These are phyloP conservation scores for Apeltes quadracus DNA, from an alignment of 2,113 vertebrate species.

Conservation along the genomic window DNA sequence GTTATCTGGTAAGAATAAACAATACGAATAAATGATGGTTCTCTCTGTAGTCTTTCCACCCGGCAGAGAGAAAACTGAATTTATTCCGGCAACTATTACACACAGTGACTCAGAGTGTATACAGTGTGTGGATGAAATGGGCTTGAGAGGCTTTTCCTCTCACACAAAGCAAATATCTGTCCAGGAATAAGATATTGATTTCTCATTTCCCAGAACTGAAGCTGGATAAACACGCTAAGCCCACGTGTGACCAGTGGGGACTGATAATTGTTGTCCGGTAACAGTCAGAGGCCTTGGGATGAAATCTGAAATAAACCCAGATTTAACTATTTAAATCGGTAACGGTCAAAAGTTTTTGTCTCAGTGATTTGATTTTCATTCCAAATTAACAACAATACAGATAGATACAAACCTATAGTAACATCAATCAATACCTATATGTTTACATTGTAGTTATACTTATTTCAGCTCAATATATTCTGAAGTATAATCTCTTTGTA, in stretches of 20 bases:
- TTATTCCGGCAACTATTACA: slow-evolving; percentile 69
- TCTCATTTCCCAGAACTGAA: slow-evolving; percentile 65
- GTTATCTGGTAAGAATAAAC: slow-evolving; percentile 51
- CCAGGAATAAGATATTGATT: slow-evolving; percentile 73
- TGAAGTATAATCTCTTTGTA: background rate
- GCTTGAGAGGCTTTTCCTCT: slow-evolving; percentile 61
- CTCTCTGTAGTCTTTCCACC: slow-evolving; percentile 34
- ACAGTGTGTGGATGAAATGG: slow-evolving; percentile 61
- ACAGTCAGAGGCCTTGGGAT: slow-evolving; percentile 21
- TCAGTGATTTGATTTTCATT: background rate
- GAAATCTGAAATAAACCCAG: slow-evolving; percentile 21
- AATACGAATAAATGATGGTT: slow-evolving; percentile 48
- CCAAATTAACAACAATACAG: background rate
- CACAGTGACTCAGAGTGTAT: slow-evolving; percentile 61
- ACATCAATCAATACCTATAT: too few species aligned
- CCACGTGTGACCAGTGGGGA: slow-evolving; percentile 35
- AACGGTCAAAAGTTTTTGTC: background rate
- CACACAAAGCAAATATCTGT: slow-evolving; percentile 70
- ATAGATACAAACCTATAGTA: too few species aligned
- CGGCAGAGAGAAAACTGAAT: slow-evolving; percentile 52
- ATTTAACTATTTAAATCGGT: too few species aligned
- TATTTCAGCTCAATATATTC: too few species aligned
- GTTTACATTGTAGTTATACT: too few species aligned
- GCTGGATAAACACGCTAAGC: slow-evolving; percentile 55
- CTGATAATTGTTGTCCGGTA: slow-evolving; percentile 48